Percentiles rank a stretch among this genome's conserved stretches.
These are phyloP conservation scores for Euura saliciscinereae DNA, from an alignment of 1,140 invertebrate species.

Conservation along the genomic window DNA sequence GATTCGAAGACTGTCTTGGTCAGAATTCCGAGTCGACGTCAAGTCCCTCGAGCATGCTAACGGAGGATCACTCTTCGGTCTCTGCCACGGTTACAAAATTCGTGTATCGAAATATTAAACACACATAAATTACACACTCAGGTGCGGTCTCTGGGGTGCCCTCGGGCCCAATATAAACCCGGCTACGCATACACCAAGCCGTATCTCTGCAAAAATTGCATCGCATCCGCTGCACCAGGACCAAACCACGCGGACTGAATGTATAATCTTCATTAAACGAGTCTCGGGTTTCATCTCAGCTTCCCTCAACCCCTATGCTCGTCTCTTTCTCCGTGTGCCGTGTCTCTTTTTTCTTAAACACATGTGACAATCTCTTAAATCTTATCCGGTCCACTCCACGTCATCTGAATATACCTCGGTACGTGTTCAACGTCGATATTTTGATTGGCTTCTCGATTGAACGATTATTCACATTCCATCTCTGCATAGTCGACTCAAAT, in stretches of 20 bases:
- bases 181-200: too few species aligned
- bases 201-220: too few species aligned
- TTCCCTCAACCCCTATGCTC: background rate
- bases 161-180: too few species aligned
- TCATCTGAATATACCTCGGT: background rate
- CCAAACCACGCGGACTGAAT: background rate
- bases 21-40: too few species aligned
- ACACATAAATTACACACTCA: too few species aligned
- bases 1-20: too few species aligned
- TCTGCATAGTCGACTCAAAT: background rate
- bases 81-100: too few species aligned
- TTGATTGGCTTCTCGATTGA: background rate
- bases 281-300: background rate
- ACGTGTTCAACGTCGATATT: background rate
- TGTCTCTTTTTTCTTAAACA: background rate
- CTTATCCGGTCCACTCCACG: background rate
- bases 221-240: too few species aligned
- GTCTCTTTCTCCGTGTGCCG: background rate
- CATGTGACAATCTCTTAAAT: background rate
- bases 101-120: too few species aligned
- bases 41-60: too few species aligned
- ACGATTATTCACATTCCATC: background rate
- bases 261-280: conserved; percentile 6
- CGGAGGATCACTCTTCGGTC: too few species aligned
- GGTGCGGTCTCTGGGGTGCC: too few species aligned